phyloP scores from a whole-genome alignment of 2,797 vertebrate genomes.

The Hoplostethus mediterraneus region DNA sequence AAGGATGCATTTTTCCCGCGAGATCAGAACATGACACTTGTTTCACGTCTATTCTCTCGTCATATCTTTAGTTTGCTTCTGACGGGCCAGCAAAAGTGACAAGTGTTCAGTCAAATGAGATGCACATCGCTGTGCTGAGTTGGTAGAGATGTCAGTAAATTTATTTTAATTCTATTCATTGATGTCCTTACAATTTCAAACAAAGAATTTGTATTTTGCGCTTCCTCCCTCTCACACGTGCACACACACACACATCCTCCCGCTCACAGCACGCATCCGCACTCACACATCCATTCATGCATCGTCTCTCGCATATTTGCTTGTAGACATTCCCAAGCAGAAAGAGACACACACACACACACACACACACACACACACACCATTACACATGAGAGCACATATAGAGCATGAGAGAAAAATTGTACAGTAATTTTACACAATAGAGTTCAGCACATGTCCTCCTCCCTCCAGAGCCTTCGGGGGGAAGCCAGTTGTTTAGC shows the following conservation, averaged over 20 bases:
- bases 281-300: slow-evolving; percentile 23
- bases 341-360: slow-evolving; percentile 12
- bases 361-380: slow-evolving; percentile 13
- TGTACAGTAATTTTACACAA: slow-evolving; percentile 65
- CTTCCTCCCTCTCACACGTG: slow-evolving; percentile 37
- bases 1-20: too few relatives aligned
- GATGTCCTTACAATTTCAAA: slow-evolving; percentile 60
- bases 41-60: too few relatives aligned
- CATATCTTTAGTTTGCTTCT: too few relatives aligned
- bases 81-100: too few relatives aligned
- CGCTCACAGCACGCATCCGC: slow-evolving; percentile 23
- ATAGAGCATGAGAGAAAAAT: slow-evolving; percentile 57
- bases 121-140: slow-evolving; percentile 9
- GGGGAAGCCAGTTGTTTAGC: slow-evolving; percentile 39
- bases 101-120: background rate
- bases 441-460: slow-evolving; percentile 49
- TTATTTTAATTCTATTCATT: slow-evolving; percentile 72
- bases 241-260: slow-evolving; percentile 1
- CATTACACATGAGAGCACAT: slow-evolving; percentile 55
- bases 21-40: too few relatives aligned
- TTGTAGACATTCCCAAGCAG: slow-evolving; percentile 15
- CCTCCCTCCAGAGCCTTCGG: slow-evolving; percentile 23
- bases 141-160: slow-evolving; percentile 67
- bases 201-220: slow-evolving; percentile 63
- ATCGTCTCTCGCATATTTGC: slow-evolving; percentile 24